phyloP scores from a whole-genome alignment of 2,113 vertebrate species.

The Thomomys bottae region DNA sequence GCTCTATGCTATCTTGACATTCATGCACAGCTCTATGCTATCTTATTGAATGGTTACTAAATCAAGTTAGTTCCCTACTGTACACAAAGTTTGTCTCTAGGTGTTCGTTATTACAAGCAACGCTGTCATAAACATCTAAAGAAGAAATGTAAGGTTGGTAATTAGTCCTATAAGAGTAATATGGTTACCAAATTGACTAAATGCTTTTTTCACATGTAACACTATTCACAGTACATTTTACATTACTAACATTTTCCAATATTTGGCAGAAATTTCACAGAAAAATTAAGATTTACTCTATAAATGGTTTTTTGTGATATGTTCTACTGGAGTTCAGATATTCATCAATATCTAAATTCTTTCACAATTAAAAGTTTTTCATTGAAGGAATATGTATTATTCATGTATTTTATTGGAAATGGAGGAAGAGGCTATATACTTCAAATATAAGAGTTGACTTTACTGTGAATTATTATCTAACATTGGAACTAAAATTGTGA shows the following conservation, averaged over 20 bases:
- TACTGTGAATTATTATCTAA: conserved; percentile 16
- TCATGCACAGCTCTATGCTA: no score
- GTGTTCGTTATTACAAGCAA: conserved; percentile 4
- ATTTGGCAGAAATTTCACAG: not conserved
- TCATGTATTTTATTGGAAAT: conserved; percentile 27
- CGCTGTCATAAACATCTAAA: conserved; percentile 3
- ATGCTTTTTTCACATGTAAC: conserved; percentile 3
- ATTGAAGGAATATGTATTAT: conserved; percentile 13
- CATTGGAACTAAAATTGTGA: not conserved
- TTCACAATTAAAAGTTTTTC: not conserved
- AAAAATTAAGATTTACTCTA: conserved; percentile 30
- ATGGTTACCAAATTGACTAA: no score
- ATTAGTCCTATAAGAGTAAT: not conserved
- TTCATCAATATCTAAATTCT: conserved; percentile 29
- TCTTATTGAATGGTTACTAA: not conserved
- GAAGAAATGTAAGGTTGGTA: conserved; percentile 3
- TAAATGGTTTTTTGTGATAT: conserved; percentile 19
- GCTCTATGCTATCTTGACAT: no score
- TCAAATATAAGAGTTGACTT: conserved; percentile 9
- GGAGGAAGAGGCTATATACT: not conserved
- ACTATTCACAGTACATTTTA: no score
- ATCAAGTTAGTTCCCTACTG: not conserved
- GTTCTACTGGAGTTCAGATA: conserved; percentile 4
- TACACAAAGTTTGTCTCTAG: not conserved
- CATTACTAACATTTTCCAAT: not conserved